phyloP scores from a whole-genome alignment of 2,113 vertebrate genomes.

The Misgurnus anguillicaudatus region DNA sequence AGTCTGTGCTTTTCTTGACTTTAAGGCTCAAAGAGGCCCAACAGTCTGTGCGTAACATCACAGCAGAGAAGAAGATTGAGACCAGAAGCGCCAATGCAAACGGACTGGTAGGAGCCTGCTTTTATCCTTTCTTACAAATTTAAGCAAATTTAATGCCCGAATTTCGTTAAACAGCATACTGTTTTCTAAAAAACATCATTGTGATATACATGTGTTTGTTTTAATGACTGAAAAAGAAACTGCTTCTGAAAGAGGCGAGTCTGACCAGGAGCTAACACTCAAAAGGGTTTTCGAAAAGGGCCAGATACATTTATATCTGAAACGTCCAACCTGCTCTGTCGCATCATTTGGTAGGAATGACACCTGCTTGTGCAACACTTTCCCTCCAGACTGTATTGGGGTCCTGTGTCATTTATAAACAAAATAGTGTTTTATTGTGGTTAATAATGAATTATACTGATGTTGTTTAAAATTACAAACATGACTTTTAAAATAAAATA shows the following conservation, averaged over 20 bases:
- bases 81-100: slow-evolving; percentile 90
- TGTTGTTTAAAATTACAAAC: not conserved
- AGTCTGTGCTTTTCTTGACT: slow-evolving; percentile 44
- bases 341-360: not conserved
- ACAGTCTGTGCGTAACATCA: slow-evolving; percentile 87
- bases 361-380: not conserved
- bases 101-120: slow-evolving; percentile 81
- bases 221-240: slow-evolving; percentile 84
- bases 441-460: not conserved
- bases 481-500: not conserved
- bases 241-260: slow-evolving; percentile 89
- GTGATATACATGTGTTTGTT: slow-evolving; percentile 11
- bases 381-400: not conserved
- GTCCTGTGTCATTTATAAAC: not conserved
- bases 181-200: not conserved
- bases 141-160: too few relatives aligned
- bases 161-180: not conserved
- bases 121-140: not conserved
- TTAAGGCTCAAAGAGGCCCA: slow-evolving; percentile 90
- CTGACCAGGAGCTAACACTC: slow-evolving; percentile 70
- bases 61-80: slow-evolving; percentile 92
- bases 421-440: not conserved
- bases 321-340: not conserved
- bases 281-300: not conserved
- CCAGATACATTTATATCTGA: not conserved